Evolutionary conservation across 2,113 vertebrate genomes (phyloP).

Genomic region (Ictalurus furcatus): DNA sequence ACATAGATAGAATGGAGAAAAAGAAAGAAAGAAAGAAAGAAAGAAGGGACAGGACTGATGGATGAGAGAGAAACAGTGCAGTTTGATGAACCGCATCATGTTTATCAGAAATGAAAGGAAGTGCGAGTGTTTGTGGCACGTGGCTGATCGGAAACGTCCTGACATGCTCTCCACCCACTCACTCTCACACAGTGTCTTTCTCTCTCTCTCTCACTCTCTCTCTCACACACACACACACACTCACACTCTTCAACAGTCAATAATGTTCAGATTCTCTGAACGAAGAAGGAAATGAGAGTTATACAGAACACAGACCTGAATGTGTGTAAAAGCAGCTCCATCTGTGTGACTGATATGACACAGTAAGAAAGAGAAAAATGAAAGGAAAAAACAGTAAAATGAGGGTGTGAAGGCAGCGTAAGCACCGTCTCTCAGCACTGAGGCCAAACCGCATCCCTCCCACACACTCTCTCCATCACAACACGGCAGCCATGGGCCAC

Average conservation of each 20-base stretch:
- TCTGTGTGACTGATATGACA: background rate
- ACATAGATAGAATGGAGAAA: too few relatives aligned
- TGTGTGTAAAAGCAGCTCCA: background rate
- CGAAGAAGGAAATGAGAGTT: background rate
- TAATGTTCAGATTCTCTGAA: background rate
- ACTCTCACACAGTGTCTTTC: constrained; percentile 35
- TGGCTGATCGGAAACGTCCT: constrained; percentile 40
- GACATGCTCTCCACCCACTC: constrained; percentile 24
- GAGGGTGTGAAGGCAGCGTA: background rate
- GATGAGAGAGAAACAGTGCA: background rate
- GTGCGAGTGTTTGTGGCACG: constrained; percentile 39
- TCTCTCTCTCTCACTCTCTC: constrained; percentile 9
- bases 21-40: too few relatives aligned
- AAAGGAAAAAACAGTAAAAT: background rate
- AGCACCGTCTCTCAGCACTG: background rate
- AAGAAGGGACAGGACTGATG: too few relatives aligned
- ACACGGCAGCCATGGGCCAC: background rate
- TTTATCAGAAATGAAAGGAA: constrained; percentile 68
- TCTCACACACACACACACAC: constrained; percentile 55
- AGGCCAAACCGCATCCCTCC: constrained; percentile 23
- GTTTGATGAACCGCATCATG: constrained; percentile 55
- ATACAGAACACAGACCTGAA: background rate
- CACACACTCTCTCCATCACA: constrained; percentile 18
- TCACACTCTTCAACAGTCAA: background rate
- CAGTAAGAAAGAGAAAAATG: background rate